Evolutionary conservation across 2,888 invertebrate genomes (phyloP).

Genomic region (Cephonodes hylas): DNA sequence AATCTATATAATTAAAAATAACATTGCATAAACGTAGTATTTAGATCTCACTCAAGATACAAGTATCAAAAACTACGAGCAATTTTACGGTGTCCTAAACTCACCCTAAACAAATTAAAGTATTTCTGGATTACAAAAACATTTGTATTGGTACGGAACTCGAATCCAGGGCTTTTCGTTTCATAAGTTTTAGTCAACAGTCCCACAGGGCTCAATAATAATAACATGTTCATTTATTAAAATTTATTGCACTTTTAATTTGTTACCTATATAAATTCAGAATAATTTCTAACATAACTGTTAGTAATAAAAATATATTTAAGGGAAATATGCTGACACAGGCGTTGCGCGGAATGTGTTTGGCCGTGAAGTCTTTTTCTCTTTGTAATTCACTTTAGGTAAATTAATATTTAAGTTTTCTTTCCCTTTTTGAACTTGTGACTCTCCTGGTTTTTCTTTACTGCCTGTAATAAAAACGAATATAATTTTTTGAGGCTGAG

Average conservation of each 20-base stretch:
- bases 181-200: too few species aligned
- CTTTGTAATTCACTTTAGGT: conserved; percentile 70
- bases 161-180: too few species aligned
- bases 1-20: too few species aligned
- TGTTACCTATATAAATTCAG: not conserved
- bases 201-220: too few species aligned
- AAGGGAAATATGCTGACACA: conserved; percentile 73
- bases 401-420: conserved; percentile 62
- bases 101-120: too few species aligned
- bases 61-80: too few species aligned
- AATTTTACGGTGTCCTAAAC: too few species aligned
- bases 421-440: conserved; percentile 51
- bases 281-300: not conserved
- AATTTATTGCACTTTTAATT: conserved; percentile 9
- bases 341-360: conserved; percentile 66
- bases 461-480: conserved; percentile 34
- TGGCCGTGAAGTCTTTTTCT: conserved; percentile 62
- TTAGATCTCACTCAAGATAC: too few species aligned
- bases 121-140: too few species aligned
- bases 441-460: conserved; percentile 32
- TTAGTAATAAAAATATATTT: conserved; percentile 15
- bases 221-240: too few species aligned
- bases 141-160: too few species aligned
- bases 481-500: not conserved
- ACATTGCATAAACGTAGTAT: too few species aligned